These are phyloP conservation scores for Sinocyclocheilus anophthalmus DNA, from an alignment of 2,113 vertebrate genomes.

Conservation along the genomic window DNA sequence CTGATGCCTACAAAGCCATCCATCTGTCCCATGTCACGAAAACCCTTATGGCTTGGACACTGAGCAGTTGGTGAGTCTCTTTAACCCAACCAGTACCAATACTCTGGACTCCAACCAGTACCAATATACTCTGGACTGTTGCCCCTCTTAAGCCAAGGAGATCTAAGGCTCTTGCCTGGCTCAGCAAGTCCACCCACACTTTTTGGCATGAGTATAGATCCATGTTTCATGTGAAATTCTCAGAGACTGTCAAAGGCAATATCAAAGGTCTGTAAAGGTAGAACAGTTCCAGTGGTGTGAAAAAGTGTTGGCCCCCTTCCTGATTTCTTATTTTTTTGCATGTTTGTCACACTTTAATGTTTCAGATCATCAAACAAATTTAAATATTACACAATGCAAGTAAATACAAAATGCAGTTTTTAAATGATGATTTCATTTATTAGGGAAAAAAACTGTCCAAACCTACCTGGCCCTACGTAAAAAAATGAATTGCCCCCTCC, in stretches of 20 bases:
- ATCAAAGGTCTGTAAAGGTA: too few species aligned
- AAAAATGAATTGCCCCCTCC: too few species aligned
- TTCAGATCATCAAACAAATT: too few species aligned
- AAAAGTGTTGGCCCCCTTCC: too few species aligned
- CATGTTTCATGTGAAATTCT: background rate
- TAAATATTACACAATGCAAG: too few species aligned
- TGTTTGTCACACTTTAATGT: too few species aligned
- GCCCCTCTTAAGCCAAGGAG: background rate
- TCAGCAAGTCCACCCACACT: background rate
- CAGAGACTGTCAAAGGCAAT: background rate
- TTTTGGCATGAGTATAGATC: background rate
- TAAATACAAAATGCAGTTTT: too few species aligned
- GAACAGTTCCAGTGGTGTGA: too few species aligned
- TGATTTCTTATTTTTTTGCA: too few species aligned
- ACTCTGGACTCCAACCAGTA: background rate
- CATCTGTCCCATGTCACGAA: conserved; percentile 8
- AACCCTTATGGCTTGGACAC: background rate
- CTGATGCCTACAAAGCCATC: background rate
- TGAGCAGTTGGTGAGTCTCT: conserved; percentile 13
- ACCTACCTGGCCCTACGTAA: too few species aligned
- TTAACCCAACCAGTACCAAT: background rate
- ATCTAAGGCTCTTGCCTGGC: background rate
- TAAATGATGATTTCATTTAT: too few species aligned
- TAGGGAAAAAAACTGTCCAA: too few species aligned
- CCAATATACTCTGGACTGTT: background rate